phyloP scores from a whole-genome alignment of 2,888 invertebrate genomes.

The Caenorhabditis zanzibari region DNA sequence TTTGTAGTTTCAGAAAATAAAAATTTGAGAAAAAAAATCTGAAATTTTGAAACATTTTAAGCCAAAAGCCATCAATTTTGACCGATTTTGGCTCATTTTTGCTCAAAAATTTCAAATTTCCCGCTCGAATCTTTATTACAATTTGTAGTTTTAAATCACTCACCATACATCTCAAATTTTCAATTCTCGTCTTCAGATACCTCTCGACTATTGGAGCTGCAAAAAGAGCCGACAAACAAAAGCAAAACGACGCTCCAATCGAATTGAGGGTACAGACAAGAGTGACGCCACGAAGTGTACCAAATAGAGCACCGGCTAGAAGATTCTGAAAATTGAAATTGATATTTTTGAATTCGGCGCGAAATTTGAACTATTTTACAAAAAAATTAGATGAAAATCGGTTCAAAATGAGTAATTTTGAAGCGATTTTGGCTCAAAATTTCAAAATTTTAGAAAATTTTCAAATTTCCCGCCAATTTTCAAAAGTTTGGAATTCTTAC shows the following conservation, averaged over 20 bases:
- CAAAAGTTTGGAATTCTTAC: constrained; percentile 82
- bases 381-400: background rate
- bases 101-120: too few relatives aligned
- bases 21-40: background rate
- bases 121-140: too few relatives aligned
- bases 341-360: too few relatives aligned
- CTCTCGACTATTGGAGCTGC: constrained; percentile 69
- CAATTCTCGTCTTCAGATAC: constrained; percentile 57
- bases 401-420: too few relatives aligned
- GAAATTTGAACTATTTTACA: background rate
- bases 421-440: too few relatives aligned
- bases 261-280: constrained; percentile 69
- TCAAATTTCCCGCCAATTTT: background rate
- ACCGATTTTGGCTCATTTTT: too few relatives aligned
- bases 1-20: constrained; percentile 4
- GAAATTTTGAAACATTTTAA: background rate
- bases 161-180: constrained; percentile 56
- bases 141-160: background rate
- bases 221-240: constrained; percentile 64
- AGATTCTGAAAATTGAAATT: constrained; percentile 68
- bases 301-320: constrained; percentile 74
- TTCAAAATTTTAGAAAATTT: background rate
- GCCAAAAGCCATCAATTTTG: background rate
- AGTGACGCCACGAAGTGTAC: constrained; percentile 63
- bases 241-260: constrained; percentile 72